Evolutionary conservation across 2,797 vertebrate genomes (phyloP), one percentile per base, ranked within the genome.

Genomic region (Sebastes kiyomatsui): DNA sequence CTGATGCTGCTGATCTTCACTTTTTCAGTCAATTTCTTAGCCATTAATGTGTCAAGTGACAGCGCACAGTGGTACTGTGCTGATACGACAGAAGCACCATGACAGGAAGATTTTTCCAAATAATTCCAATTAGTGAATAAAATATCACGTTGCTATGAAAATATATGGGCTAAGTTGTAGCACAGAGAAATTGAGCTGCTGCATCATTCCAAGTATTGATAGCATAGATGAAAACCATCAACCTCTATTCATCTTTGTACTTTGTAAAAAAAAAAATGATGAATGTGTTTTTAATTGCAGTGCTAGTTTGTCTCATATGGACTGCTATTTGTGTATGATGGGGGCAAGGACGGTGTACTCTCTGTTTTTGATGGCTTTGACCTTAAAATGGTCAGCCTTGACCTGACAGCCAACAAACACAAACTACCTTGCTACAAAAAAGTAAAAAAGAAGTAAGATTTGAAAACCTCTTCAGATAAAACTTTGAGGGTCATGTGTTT

Each of bases 81-180:
- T 70, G 55, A 67, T 84, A 33, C 72, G 72, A 80, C 81, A 71
- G 67, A 81, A 84, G 72, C 30, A 67, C 28, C 25, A 4, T 62
- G 30, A 62, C 33, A 32, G 59, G 58, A 32, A 42, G 11, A 62
- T 74, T 87, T 82, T 83, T 75, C 4, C 23, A 23, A 72, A 58
- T 84, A 77, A 76, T 72, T 80, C 22, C 30, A 74, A 79, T 86
- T 60, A 75, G 72, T 79, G 23, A 71, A 58, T 69, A 59, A 74
- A 80, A 77, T 71, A 69, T 81, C 73, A 83, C 10, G 13, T 64
- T 60, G n/a, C 10, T 12, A 78, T 88, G 55, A 79, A 73, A 76
- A 72, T 67, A 3, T 60, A 80, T 82, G 20, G 20, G 20, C 42
- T 28, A 2, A 1, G 32, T 7, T 77, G 33, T 13, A 66, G 56